These are phyloP conservation scores for Chesias legatella DNA, from an alignment of 2,888 invertebrate species.

Conservation along the genomic window DNA sequence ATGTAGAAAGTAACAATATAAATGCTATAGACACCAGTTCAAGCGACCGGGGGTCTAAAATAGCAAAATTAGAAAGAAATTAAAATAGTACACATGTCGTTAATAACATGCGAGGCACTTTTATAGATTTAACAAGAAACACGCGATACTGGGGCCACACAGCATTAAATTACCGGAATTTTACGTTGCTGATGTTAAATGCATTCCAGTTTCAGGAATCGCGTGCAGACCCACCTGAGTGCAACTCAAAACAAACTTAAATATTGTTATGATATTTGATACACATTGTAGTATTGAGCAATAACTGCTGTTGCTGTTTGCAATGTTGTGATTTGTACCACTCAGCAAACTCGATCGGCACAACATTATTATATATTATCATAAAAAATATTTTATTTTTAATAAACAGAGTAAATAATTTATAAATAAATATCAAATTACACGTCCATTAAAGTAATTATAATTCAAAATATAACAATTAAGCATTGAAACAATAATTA, in stretches of 20 bases:
- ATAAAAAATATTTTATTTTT: too few species aligned
- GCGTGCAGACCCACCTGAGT: constrained; percentile 55
- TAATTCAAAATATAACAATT: too few species aligned
- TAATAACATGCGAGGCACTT: constrained; percentile 29
- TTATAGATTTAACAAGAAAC: constrained; percentile 51
- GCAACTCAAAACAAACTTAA: constrained; percentile 36
- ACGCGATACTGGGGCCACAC: constrained; percentile 61
- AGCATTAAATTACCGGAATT: constrained; percentile 69
- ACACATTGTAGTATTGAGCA: constrained; percentile 18
- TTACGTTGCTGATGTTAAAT: constrained; percentile 68
- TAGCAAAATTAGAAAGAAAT: constrained; percentile 22
- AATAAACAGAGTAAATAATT: too few species aligned
- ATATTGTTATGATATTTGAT: constrained; percentile 27
- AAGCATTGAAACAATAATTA: too few species aligned
- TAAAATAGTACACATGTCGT: constrained; percentile 23
- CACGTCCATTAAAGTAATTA: too few species aligned
- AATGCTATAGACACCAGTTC: too few species aligned
- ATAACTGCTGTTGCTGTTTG: neutral
- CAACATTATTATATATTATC: too few species aligned
- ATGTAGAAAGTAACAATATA: too few species aligned
- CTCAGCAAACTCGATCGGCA: too few species aligned
- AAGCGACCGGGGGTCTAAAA: neutral
- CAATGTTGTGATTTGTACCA: too few species aligned
- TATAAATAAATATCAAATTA: too few species aligned
- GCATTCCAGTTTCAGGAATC: constrained; percentile 66